Percentiles rank a stretch among this genome's conserved stretches.
These are phyloP conservation scores for Junonia oenone DNA, from an alignment of 2,888 invertebrate species.

Conservation along the genomic window DNA sequence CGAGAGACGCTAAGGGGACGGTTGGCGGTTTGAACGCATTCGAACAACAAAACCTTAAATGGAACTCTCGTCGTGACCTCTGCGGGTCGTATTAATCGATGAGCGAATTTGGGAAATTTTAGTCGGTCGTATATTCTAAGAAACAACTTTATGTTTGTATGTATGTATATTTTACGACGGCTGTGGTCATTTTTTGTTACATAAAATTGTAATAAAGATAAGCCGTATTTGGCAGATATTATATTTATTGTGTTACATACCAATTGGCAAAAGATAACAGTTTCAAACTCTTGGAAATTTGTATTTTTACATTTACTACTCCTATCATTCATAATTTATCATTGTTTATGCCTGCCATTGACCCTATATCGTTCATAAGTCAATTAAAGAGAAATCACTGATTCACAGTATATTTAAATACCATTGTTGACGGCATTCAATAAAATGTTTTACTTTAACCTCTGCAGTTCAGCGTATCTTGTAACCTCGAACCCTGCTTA, in stretches of 20 bases:
- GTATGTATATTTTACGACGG: background rate
- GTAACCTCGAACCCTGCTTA: constrained; percentile 14
- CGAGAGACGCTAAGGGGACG: constrained; percentile 28
- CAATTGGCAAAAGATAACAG: constrained; percentile 5
- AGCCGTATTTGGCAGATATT: no score
- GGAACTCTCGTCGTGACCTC: constrained; percentile 17
- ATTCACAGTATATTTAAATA: constrained; percentile 3
- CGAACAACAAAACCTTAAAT: constrained; percentile 13
- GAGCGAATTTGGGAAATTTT: constrained; percentile 16
- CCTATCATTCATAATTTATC: constrained; percentile 17
- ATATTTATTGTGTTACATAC: background rate
- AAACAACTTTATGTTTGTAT: no score
- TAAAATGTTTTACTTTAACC: constrained; percentile 22
- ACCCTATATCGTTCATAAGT: constrained; percentile 22
- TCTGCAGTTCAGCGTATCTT: constrained; percentile 1
- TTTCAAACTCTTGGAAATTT: constrained; percentile 11
- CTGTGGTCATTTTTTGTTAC: no score
- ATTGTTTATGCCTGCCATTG: constrained; percentile 27
- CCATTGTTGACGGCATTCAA: background rate
- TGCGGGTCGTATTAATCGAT: constrained; percentile 21
- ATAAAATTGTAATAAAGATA: background rate
- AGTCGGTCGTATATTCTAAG: background rate
- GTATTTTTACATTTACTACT: constrained; percentile 21
- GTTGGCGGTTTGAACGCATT: constrained; percentile 10
- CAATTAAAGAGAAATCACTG: constrained; percentile 7